Conservation (phyloP, 2,113 vertebrate genomes). For the Recurvirostra avosetta region DNA sequence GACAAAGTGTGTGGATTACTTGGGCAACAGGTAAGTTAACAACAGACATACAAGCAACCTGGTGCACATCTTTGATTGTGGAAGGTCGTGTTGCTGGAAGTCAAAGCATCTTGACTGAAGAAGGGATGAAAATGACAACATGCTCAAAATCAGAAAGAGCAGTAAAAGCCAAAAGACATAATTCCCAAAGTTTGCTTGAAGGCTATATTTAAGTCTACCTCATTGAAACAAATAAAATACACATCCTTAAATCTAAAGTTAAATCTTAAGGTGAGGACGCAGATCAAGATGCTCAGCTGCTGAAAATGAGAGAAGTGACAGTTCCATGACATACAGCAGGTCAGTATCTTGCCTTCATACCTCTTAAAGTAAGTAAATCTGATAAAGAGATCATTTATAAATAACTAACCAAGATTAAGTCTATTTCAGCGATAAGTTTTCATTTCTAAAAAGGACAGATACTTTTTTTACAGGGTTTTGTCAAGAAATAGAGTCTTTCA, state of each 20-base stretch:
- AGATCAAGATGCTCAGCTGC: background rate
- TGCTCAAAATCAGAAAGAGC: background rate
- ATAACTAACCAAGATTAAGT: background rate
- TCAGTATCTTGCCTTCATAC: background rate
- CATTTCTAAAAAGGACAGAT: no score
- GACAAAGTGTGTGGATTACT: no score
- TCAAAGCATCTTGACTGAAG: background rate
- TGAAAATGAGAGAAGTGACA: background rate
- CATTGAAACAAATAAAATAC: background rate
- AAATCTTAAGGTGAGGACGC: background rate
- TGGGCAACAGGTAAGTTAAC: background rate
- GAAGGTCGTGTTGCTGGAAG: background rate
- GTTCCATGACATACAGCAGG: background rate
- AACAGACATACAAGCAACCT: background rate
- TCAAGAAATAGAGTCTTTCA: no score
- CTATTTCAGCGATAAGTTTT: no score
- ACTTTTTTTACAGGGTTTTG: no score
- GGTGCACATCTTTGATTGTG: no score
- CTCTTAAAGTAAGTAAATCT: background rate
- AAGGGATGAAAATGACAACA: background rate
- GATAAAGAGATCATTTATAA: background rate
- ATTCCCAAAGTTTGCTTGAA: background rate
- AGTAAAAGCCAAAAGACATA: background rate
- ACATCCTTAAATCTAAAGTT: background rate
- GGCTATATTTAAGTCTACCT: background rate